phyloP scores from a whole-genome alignment of 2,113 vertebrate genomes.

The Pelecanoides urinatrix region DNA sequence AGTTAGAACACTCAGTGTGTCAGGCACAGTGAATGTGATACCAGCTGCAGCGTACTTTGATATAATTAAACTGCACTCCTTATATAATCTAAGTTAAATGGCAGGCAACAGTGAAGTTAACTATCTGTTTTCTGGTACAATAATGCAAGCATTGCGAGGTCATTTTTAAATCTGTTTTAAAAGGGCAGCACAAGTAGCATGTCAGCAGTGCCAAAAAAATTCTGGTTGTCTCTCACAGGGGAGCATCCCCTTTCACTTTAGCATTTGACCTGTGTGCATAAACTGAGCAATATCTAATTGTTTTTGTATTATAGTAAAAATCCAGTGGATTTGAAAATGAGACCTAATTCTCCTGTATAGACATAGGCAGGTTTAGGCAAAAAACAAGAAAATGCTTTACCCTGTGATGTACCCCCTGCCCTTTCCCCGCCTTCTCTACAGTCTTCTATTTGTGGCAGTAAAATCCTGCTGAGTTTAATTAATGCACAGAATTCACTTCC shows the following conservation, averaged over 20 bases:
- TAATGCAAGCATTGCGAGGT: neutral
- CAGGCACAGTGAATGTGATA: neutral
- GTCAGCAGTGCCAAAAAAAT: neutral
- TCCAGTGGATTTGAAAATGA: neutral
- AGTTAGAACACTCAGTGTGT: neutral
- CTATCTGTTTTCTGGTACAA: neutral
- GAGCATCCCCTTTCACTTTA: neutral
- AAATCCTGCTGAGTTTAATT: neutral
- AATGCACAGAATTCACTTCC: neutral
- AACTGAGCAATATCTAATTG: neutral
- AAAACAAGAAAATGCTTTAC: neutral
- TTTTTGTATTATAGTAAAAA: neutral
- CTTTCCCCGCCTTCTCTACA: neutral
- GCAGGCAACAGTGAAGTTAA: neutral
- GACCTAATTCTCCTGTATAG: neutral
- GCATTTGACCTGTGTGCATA: neutral
- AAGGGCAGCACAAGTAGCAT: neutral
- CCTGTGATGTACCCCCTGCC: neutral
- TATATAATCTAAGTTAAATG: neutral
- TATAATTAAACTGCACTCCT: neutral
- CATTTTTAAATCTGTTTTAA: neutral
- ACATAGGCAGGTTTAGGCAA: neutral
- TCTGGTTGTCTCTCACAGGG: neutral
- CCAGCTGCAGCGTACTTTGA: slow-evolving; percentile 16
- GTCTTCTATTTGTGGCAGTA: neutral